phyloP scores from a whole-genome alignment of 2,797 vertebrate species.

The Halcyon badia region DNA sequence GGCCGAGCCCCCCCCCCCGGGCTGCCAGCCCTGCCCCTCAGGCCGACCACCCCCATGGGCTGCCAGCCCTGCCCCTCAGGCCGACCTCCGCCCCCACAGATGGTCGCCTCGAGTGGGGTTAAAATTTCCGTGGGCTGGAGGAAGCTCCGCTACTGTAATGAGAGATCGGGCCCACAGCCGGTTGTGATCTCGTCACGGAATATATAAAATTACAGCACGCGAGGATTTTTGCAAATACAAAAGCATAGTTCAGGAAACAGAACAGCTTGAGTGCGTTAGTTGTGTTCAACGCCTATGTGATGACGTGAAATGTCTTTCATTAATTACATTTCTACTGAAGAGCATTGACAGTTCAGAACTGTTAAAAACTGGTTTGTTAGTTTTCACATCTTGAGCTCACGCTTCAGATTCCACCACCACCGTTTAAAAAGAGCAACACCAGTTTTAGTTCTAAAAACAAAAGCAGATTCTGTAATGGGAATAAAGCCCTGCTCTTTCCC shows the following conservation, averaged over 20 bases:
- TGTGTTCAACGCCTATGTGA: accelerated
- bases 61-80: no score
- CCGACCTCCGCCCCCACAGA: no score
- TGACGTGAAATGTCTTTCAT: accelerated
- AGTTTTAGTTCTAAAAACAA: background rate
- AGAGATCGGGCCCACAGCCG: accelerated
- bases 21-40: no score
- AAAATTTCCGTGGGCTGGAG: accelerated
- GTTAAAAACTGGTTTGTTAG: background rate
- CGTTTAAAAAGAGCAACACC: background rate
- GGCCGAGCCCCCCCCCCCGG: no score
- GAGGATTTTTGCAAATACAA: accelerated
- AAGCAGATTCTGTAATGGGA: background rate
- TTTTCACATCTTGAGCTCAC: background rate
- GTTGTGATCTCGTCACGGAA: accelerated
- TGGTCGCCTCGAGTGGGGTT: no score
- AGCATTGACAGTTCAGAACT: background rate
- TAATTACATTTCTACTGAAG: accelerated
- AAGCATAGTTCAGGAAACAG: accelerated
- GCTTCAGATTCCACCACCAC: background rate
- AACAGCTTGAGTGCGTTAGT: accelerated
- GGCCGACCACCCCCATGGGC: no score
- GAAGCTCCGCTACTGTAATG: accelerated
- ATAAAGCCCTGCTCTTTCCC: background rate
- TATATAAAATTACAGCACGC: accelerated